Evolutionary conservation across 1,140 invertebrate species (phyloP), one percentile per base, ranked within the genome.

Genomic region (Oncopodura yosiiana): DNA sequence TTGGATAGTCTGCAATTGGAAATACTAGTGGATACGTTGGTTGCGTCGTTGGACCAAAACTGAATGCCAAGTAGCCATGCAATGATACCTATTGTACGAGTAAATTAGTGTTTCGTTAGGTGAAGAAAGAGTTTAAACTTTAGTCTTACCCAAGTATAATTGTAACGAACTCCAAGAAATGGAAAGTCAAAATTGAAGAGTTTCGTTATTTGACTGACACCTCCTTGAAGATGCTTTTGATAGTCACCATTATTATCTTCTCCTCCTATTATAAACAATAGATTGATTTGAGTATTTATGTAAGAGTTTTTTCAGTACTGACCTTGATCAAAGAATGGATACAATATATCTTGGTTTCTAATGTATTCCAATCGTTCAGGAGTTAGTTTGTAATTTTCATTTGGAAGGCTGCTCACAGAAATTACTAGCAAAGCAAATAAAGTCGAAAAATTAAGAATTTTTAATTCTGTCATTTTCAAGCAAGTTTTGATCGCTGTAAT

Each of bases 111-210:
- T 34, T 34, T n/a, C n/a, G n/a, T 34, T 34, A 34, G n/a, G n/a
- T 53, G 24, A 18, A 46, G 18, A 12, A 29, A 34, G 8, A 9
- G 8, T 34, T 48, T 44, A 14, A n/a, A 34, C 14, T 34, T 34
- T n/a, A 3, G 27, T 74, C 76, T 74, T 66, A 93, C 87, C 69
- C 87, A 78, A 0, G 89, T 91, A 62, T 94, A 94, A 71, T 92
- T 92, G 66, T 84, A 94, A 60, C 87, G 76, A 63, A 93, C 94
- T 1, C 90, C 91, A 66, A 83, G 93, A 73, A 91, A 94, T 0
- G 90, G 91, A 39, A 93, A 69, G 62, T 90, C 86, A 65, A 94
- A 94, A 67, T 89, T 90, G 56, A 90, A 79, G 65, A 89, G 88
- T 67, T 90, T 90, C 67, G 89, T 85, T 18, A 89, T 75, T 66